These are phyloP conservation scores for Parus major DNA, from an alignment of 2,113 vertebrate species.

Conservation along the genomic window DNA sequence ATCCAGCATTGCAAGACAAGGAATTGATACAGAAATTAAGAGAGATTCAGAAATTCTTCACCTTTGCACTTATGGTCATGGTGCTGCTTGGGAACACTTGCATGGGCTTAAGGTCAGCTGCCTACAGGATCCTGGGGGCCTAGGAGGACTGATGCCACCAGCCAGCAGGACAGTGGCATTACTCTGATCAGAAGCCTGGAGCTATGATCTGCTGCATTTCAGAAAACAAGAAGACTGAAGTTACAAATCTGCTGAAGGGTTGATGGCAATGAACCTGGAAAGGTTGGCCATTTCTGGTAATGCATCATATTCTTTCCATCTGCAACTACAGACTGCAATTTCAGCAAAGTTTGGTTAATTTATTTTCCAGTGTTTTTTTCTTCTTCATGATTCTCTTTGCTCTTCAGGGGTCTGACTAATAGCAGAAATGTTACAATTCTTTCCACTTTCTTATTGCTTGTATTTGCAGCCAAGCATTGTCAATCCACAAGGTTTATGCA, in stretches of 20 bases:
- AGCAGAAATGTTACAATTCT: neutral
- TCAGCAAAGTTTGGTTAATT: constrained; percentile 2
- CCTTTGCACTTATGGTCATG: neutral
- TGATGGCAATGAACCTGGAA: neutral
- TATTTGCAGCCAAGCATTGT: neutral
- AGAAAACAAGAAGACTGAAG: neutral
- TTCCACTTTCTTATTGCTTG: neutral
- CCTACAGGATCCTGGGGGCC: neutral
- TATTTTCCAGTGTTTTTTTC: neutral
- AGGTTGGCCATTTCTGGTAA: neutral
- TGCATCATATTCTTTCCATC: neutral
- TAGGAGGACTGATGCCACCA: neutral
- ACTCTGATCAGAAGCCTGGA: neutral
- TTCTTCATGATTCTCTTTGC: neutral
- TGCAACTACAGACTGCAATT: neutral
- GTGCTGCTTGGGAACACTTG: neutral
- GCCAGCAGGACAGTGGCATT: neutral
- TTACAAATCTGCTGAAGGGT: neutral
- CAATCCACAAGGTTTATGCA: neutral
- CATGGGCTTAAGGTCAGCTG: neutral
- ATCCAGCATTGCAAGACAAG: neutral
- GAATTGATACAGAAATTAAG: neutral
- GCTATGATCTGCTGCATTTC: neutral
- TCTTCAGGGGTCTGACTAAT: constrained; percentile 19
- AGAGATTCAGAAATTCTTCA: neutral